These are phyloP conservation scores for Dermolepida albohirtum DNA, from an alignment of 2,888 invertebrate species.

Conservation along the genomic window DNA sequence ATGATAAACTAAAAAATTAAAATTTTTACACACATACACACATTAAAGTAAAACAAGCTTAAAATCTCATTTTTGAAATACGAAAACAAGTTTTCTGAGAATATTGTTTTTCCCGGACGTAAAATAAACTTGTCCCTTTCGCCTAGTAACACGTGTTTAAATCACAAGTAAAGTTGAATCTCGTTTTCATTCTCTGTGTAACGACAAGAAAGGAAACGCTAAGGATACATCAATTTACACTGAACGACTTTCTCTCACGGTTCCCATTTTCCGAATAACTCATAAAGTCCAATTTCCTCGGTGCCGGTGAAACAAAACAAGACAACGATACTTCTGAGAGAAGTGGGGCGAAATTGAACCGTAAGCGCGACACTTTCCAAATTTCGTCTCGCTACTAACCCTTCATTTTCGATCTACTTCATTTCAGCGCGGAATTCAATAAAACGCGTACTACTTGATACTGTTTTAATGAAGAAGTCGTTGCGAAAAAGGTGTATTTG, in stretches of 20 bases:
- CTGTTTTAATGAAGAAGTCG: too few species aligned
- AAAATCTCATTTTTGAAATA: too few species aligned
- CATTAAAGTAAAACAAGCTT: too few species aligned
- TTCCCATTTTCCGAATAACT: constrained; percentile 39
- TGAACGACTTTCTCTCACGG: constrained; percentile 13
- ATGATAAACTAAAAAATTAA: too few species aligned
- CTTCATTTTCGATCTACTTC: background rate
- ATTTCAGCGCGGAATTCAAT: constrained; percentile 49
- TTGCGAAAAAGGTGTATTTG: too few species aligned
- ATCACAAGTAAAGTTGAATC: constrained; percentile 31
- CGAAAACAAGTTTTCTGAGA: constrained; percentile 9
- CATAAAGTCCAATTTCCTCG: constrained; percentile 47
- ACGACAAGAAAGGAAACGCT: constrained; percentile 20
- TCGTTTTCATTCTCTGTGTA: constrained; percentile 26
- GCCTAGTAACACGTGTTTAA: constrained; percentile 32
- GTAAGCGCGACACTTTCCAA: constrained; percentile 45
- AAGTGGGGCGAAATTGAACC: constrained; percentile 46
- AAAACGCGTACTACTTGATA: constrained; percentile 49
- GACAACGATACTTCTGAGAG: constrained; percentile 44
- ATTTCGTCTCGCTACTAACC: constrained; percentile 22
- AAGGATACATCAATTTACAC: constrained; percentile 30
- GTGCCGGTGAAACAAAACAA: constrained; percentile 41
- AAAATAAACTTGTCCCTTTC: constrained; percentile 14
- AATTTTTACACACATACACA: too few species aligned
- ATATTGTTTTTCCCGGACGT: constrained; percentile 18